Evolutionary conservation across 2,888 invertebrate species (phyloP), one percentile per base, ranked within the genome.

Genomic region (Lysandra bellargus): DNA sequence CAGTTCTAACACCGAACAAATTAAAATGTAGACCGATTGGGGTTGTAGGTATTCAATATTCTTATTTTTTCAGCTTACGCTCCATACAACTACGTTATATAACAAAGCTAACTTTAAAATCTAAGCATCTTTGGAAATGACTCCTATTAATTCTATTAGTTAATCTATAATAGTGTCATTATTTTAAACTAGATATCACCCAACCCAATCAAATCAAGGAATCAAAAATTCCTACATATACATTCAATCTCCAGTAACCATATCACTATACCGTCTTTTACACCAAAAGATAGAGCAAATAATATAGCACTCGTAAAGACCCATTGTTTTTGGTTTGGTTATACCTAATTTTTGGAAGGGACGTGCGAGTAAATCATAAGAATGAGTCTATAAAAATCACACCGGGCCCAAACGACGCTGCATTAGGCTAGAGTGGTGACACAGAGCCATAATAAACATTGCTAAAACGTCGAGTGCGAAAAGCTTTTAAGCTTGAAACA

Each of bases 391-490:
- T 80, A 80, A 81, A 84, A 83, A 84, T 83, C 83, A 79, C 82
- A 80, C 81, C 80, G 81, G 81, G 81, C 80, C 82, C 81, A 82
- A 82, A 82, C 82, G 87, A 83, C 84, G 83, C 81, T 78, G 85
- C 88, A 90, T 92, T 91, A 90, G 88, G 89, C 85, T 88, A 89
- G 89, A 88, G 89, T 90, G 89, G 85, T 91, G 90, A 91, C 88
- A 90, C 89, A 91, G 90, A 85, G 87, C 84, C 82, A 88, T 87
- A 88, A 91, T 91, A 90, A 91, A 91, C 90, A 90, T 92, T 90
- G 85, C 85, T 85, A 84, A 87, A 86, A 92, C 92, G 92, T 92
- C 92, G 84, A 91, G 90, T 92, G 88, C 90, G 90, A 91, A 91
- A 91, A 88, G 87, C 89, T 89, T 90, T 89, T 87, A 88, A 86